These are phyloP conservation scores for Silurus lanzhouensis DNA, from an alignment of 2,797 vertebrate species.

Conservation along the genomic window DNA sequence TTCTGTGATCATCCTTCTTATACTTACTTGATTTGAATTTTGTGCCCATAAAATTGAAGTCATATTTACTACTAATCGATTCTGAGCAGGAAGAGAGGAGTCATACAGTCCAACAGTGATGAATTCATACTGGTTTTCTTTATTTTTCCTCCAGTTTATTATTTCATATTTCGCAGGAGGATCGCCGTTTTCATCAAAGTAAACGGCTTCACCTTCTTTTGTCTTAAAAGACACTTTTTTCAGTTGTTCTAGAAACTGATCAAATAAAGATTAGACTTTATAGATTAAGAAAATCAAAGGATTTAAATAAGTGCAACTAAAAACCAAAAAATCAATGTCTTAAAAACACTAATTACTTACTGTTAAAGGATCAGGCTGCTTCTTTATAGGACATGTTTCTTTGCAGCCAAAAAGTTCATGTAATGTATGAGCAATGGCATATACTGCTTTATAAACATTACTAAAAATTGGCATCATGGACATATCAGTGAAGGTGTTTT, in stretches of 20 bases:
- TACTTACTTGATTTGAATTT: constrained; percentile 59
- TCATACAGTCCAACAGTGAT: constrained; percentile 71
- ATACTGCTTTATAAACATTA: constrained; percentile 73
- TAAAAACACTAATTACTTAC: background rate
- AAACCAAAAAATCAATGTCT: background rate
- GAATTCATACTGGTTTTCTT: constrained; percentile 62
- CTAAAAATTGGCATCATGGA: constrained; percentile 69
- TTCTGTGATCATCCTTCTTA: background rate
- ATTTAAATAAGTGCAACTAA: background rate
- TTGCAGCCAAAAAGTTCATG: constrained; percentile 55
- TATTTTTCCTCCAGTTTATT: constrained; percentile 73
- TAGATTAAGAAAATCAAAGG: background rate
- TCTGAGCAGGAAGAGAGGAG: constrained; percentile 60
- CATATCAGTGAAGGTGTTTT: constrained; percentile 63
- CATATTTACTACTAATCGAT: constrained; percentile 61
- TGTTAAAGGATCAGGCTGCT: background rate
- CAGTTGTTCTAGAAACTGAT: constrained; percentile 53
- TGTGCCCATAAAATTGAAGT: constrained; percentile 64
- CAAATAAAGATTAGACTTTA: background rate
- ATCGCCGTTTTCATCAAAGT: constrained; percentile 72
- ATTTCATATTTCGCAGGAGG: constrained; percentile 74
- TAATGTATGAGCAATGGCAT: constrained; percentile 70
- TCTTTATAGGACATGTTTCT: background rate
- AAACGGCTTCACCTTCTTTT: constrained; percentile 70
- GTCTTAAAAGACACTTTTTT: constrained; percentile 62